Conservation (phyloP, 2,113 vertebrate genomes). For the Plestiodon gilberti region DNA sequence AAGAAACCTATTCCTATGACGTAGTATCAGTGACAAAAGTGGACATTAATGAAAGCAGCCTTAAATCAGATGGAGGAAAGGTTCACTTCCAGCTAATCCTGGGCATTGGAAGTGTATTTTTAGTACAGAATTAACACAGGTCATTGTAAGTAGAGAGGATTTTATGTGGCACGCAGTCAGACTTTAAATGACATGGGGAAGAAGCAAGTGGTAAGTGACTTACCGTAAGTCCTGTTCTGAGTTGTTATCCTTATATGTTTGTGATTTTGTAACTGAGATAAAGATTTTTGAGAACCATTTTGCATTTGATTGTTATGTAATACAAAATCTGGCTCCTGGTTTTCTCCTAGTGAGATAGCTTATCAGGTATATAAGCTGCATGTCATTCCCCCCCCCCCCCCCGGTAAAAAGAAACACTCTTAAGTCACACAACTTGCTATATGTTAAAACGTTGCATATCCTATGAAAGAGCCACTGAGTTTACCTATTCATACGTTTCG, state of each 20-base stretch:
- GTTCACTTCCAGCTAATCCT: constrained; percentile 63
- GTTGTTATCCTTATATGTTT: neutral
- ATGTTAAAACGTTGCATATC: neutral
- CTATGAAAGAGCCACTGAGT: neutral
- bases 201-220: constrained; percentile 80
- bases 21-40: neutral
- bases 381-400: constrained; percentile 2
- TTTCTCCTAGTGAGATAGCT: neutral
- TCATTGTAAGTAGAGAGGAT: constrained; percentile 39
- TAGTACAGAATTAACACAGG: constrained; percentile 68
- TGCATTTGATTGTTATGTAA: neutral
- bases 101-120: constrained; percentile 67
- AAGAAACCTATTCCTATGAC: rapidly evolving
- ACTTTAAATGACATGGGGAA: constrained; percentile 71
- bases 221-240: constrained; percentile 56
- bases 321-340: constrained; percentile 19
- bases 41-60: neutral
- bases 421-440: neutral
- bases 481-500: neutral
- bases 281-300: neutral
- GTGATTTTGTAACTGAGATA: neutral
- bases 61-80: constrained; percentile 20
- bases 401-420: neutral
- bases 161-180: constrained; percentile 21
- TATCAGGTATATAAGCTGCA: rapidly evolving